Base-by-base conservation (phyloP, 2,888 invertebrate genomes). In the Temnothorax unifasciatus region DNA sequence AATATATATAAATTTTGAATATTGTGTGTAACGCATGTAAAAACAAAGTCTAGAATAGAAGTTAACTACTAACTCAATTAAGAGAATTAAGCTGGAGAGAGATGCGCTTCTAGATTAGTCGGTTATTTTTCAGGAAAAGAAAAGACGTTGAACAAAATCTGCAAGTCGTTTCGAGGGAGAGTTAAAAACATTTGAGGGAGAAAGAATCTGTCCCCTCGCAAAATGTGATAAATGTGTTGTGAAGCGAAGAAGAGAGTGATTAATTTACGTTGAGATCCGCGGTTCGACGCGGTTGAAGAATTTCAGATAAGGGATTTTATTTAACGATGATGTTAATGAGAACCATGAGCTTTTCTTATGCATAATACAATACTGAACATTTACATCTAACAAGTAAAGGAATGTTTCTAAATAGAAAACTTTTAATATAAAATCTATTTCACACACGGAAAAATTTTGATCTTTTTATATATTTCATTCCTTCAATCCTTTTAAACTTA, bases 221-320 rank as follows among this genome's bases (percentile, higher is more conserved):
- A 61, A 71, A 77, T 76, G 82, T 85, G 87, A 88, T 88, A 82
- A 87, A 87, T 88, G 87, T 85, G 74, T 82, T 73, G 83, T 61
- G 66, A 69, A 66, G 63, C 66, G 54, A 63, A 54, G 59, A 74
- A 74, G 61, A 47, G 68, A 69, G 77, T 85, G 74, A 87, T 86
- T 84, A 82, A 87, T 84, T 82, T 82, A 68, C 66, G 57, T 66
- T 47, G 61, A 77, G 81, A 73, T 83, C 59, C 44, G 41, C 13
- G 44, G 79, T 66, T 68, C 66, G 47, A 57, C 52, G 18, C 50
- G 57, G 79, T 76, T 61, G 44, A 79, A 69, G 44, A 82, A 57
- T 44, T 68, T 69, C 15, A 54, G 61, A 83, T 57, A 68, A 64
- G 47, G 47, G 47, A 34, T 50, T 71, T 52, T 21, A 71, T 50